Base-by-base conservation (phyloP, 2,888 invertebrate species). In the Acleris cristana region DNA sequence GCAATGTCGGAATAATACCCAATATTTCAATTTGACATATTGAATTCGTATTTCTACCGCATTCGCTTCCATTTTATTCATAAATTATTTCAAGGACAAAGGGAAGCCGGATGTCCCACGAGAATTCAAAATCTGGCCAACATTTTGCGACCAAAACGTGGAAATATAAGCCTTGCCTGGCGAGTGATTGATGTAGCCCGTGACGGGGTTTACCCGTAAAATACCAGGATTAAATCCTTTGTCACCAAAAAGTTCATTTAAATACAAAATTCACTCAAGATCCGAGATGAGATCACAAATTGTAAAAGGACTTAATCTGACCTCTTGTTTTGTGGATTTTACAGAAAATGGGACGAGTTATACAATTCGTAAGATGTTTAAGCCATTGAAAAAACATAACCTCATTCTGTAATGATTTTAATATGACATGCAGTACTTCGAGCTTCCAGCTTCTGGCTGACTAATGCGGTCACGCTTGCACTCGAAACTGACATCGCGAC, bases 191-290 rank as follows among this genome's bases (percentile, higher is more conserved):
- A 66, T 66, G 66, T 66, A 62, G 61, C 61, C 52, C 52, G 56
- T n/a, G 66, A 62, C 66, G 57, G 66, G 51, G 61, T 62, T 66
- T 56, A 52, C 66, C 61, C 51, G 52, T 56, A 56, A 66, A 66
- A 66, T 66, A 62, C 61, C 52, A 51, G 60, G 60, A 52, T 62
- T 66, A 62, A 61, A 66, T 66, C 61, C 61, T 66, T 57, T 66
- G 61, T 52, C 61, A 48, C 56, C 45, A 45, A 21, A 52, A 62
- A 48, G 51, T 66, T 61, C 61, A 57, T 57, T 57, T 45, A 45
- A 23, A 51, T 45, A 51, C 51, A 44, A 58, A 58, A 48, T 58
- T 44, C 18, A 26, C 48, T 45, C 21, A 26, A 48, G 48, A 16
- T 48, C 10, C 23, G 23, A n/a, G 23, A 57, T 21, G 57, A 16